Evolutionary conservation across 2,113 vertebrate genomes (phyloP), one percentile per base, ranked within the genome.

Genomic region (Cavia aperea): DNA sequence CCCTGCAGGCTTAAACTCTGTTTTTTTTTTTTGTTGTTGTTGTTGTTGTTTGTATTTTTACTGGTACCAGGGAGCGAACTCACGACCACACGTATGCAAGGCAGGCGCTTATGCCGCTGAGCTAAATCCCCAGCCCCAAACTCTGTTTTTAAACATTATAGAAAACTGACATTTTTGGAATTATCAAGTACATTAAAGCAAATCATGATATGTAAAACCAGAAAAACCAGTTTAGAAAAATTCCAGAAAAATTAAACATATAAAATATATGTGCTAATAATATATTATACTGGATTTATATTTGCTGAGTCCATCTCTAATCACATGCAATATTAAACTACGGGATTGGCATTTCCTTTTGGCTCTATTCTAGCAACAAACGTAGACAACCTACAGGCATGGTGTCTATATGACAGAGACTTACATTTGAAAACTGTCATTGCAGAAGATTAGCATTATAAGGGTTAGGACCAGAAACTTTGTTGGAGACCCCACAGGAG

Each of bases 301-400:
- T 85, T 95, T 89, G 7, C 36, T 91, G 39, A 1, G 2, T 46
- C 92, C 0, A 51, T 4, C 8, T 94, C 72, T 89, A 79, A 58
- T 46, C 11, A 26, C 63, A 83, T 36, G 15, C 4, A 58, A 58
- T 90, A 36, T 51, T 81, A 51, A 56, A 1, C 8, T 66, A 56
- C 82, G 70, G 88, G 73, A 1, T 82, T 14, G n/a, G 0, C 21
- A 70, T 92, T 93, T 16, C 31, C 33, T 88, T 95, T 54, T 85
- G 14, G 56, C 43, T 78, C 1, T 31, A 18, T 90, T 58, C 58
- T 43, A 86, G 29, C 23, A 68, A 11, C 26, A 85, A 72, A 82
- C 68, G 54, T 29, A 21, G 0, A 33, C 2, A 14, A 0, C 29
- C 33, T 1, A 33, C 4, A 39, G 26, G 0, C 15, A 1, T 21